phyloP scores from a whole-genome alignment of 2,888 invertebrate genomes.

The Psylliodes chrysocephalus region DNA sequence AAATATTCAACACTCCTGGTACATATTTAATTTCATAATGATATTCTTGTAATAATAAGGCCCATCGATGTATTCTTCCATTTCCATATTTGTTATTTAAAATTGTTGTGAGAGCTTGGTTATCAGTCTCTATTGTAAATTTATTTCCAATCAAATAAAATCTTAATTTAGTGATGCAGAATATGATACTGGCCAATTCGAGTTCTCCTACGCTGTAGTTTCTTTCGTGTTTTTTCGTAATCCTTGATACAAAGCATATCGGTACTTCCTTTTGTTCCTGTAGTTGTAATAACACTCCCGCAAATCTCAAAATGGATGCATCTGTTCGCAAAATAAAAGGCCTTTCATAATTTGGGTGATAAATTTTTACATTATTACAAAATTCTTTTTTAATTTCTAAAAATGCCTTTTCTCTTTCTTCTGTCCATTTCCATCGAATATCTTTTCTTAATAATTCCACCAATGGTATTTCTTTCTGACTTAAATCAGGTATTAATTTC shows the following conservation, averaged over 20 bases:
- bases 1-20: slow-evolving; percentile 13
- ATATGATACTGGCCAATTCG: slow-evolving; percentile 22
- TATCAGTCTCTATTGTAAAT: slow-evolving; percentile 21
- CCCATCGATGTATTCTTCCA: slow-evolving; percentile 21
- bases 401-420: too few species aligned
- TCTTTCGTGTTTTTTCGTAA: not conserved
- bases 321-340: slow-evolving; percentile 24
- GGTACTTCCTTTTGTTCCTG: slow-evolving; percentile 5
- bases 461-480: slow-evolving; percentile 6
- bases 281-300: slow-evolving; percentile 16
- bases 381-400: slow-evolving; percentile 13
- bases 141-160: slow-evolving; percentile 22
- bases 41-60: slow-evolving; percentile 19
- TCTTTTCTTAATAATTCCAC: slow-evolving; percentile 7
- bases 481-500: slow-evolving; percentile 2
- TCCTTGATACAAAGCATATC: slow-evolving; percentile 3
- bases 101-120: not conserved
- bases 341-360: slow-evolving; percentile 9
- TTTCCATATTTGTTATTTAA: slow-evolving; percentile 17
- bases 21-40: slow-evolving; percentile 16
- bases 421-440: too few species aligned
- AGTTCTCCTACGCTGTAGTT: not conserved
- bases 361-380: not conserved
- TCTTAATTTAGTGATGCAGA: slow-evolving; percentile 14
- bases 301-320: slow-evolving; percentile 1